Conservation (phyloP, 2,797 vertebrate genomes). For the Parauchenoglanis ngamensis region DNA sequence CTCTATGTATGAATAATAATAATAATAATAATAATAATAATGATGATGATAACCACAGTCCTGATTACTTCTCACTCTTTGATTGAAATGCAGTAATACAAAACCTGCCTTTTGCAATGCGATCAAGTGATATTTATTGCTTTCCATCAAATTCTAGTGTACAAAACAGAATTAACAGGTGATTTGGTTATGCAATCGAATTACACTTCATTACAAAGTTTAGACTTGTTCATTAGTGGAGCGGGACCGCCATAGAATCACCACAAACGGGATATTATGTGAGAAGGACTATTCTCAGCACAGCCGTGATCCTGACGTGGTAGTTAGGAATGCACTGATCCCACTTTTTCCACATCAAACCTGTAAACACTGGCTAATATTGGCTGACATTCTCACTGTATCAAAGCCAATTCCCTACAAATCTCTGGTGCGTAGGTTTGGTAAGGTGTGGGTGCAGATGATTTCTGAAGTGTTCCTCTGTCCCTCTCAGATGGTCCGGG, state of each 20-base stretch:
- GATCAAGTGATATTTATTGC: neutral
- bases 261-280: neutral
- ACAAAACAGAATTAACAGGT: neutral
- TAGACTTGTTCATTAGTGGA: neutral
- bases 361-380: neutral
- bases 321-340: neutral
- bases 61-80: neutral
- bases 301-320: neutral
- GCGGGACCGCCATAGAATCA: neutral
- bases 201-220: neutral
- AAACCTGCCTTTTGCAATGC: neutral
- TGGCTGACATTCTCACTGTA: neutral
- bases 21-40: too few species aligned
- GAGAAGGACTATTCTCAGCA: neutral
- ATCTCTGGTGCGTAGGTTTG: neutral
- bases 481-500: conserved; percentile 77
- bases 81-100: neutral
- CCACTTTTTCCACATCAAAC: neutral
- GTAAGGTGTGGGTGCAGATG: neutral
- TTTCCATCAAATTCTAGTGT: neutral
- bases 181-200: neutral
- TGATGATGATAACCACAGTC: neutral
- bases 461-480: conserved; percentile 4
- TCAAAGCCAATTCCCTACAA: neutral
- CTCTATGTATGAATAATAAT: neutral